These are phyloP conservation scores for Mobula hypostoma DNA, from an alignment of 2,113 vertebrate genomes.

Conservation along the genomic window DNA sequence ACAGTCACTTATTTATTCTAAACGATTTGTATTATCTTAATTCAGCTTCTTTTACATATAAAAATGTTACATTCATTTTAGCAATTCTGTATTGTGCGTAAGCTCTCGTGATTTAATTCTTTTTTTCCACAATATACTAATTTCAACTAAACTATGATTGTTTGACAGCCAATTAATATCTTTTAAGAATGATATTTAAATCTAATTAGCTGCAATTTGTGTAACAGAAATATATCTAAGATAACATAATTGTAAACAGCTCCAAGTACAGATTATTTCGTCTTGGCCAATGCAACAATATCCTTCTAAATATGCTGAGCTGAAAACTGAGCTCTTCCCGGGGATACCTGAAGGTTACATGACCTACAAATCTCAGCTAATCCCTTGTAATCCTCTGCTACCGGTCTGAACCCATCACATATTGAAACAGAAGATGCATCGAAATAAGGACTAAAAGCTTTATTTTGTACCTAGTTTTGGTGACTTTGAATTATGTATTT, in stretches of 20 bases:
- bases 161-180: background rate
- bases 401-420: slow-evolving; percentile 51
- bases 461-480: slow-evolving; percentile 18
- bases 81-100: background rate
- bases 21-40: background rate
- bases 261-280: background rate
- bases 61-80: background rate
- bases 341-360: slow-evolving; percentile 66
- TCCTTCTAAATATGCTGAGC: background rate
- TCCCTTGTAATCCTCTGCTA: slow-evolving; percentile 65
- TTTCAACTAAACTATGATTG: background rate
- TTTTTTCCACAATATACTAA: background rate
- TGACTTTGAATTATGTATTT: slow-evolving; percentile 60
- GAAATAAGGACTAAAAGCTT: slow-evolving; percentile 43
- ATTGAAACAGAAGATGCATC: slow-evolving; percentile 40
- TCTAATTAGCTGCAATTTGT: background rate
- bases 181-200: background rate
- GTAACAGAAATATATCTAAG: background rate
- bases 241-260: background rate
- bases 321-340: slow-evolving; percentile 43
- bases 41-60: background rate
- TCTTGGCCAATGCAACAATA: background rate
- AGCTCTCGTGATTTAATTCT: background rate
- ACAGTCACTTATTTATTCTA: background rate
- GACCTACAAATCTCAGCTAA: slow-evolving; percentile 61